These are phyloP conservation scores for Trichogramma evanescens DNA, from an alignment of 2,888 invertebrate species.

Conservation along the genomic window DNA sequence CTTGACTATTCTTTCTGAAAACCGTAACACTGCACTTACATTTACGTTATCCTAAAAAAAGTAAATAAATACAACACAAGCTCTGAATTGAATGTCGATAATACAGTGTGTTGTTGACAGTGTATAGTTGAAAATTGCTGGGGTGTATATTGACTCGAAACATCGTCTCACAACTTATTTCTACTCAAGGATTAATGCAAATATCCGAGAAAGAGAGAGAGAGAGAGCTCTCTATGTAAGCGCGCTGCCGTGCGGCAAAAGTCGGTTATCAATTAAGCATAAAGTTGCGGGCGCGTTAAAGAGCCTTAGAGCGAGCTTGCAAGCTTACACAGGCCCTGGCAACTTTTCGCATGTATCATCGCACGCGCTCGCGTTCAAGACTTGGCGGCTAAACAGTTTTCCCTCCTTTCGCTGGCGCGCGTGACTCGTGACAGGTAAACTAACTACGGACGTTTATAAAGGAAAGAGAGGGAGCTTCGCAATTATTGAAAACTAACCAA, in stretches of 20 bases:
- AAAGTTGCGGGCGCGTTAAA: slow-evolving; percentile 11
- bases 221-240: not conserved
- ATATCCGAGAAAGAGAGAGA: not conserved
- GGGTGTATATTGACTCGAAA: too few species aligned
- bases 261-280: slow-evolving; percentile 16
- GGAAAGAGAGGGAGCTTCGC: slow-evolving; percentile 16
- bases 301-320: not conserved
- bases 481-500: slow-evolving; percentile 35
- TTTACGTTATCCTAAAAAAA: too few species aligned
- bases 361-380: not conserved
- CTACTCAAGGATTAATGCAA: not conserved
- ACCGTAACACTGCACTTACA: too few species aligned
- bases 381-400: slow-evolving; percentile 4
- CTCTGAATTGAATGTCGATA: too few species aligned
- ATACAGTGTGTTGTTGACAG: too few species aligned
- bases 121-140: too few species aligned
- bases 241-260: not conserved
- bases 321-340: too few species aligned
- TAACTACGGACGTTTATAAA: slow-evolving; percentile 24
- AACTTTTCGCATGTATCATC: slow-evolving; percentile 6
- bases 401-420: not conserved
- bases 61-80: too few species aligned
- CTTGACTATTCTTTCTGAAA: too few species aligned
- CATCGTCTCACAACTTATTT: not conserved
- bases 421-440: slow-evolving; percentile 25